These are phyloP conservation scores for Halcyon leucocephala DNA, from an alignment of 2,797 vertebrate species.

Conservation along the genomic window DNA sequence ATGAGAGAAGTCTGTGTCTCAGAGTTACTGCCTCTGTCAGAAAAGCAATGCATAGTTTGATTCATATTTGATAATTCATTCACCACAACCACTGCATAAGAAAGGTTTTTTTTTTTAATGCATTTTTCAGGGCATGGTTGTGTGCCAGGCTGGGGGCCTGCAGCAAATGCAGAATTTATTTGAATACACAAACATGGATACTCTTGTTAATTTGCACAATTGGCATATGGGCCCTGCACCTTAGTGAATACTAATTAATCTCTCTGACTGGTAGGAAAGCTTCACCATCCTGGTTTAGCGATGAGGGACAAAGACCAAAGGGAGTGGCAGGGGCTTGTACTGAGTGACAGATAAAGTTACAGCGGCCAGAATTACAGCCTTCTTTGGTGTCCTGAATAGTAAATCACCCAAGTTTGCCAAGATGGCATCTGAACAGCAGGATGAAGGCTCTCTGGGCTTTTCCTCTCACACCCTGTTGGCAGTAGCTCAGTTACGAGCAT, in stretches of 20 bases:
- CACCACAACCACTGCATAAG: background rate
- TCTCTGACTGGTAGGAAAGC: background rate
- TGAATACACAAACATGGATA: background rate
- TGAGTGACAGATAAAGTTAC: background rate
- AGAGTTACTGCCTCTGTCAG: background rate
- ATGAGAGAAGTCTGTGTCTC: background rate
- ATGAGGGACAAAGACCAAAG: background rate
- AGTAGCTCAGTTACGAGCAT: background rate
- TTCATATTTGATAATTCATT: background rate
- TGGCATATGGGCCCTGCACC: background rate
- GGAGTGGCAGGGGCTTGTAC: background rate
- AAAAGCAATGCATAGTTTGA: background rate
- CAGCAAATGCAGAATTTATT: background rate
- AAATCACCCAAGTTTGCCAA: background rate
- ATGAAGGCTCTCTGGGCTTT: background rate
- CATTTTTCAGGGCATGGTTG: background rate
- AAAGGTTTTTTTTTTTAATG: background rate
- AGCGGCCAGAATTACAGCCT: background rate
- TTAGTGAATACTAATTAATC: background rate
- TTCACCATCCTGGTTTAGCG: background rate
- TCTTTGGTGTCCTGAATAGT: background rate
- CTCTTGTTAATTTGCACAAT: background rate
- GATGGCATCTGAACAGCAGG: background rate
- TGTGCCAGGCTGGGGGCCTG: background rate
- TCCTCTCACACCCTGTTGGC: background rate